Base-by-base conservation (phyloP, 1,140 invertebrate species). In the Mactra quadrangularis region DNA sequence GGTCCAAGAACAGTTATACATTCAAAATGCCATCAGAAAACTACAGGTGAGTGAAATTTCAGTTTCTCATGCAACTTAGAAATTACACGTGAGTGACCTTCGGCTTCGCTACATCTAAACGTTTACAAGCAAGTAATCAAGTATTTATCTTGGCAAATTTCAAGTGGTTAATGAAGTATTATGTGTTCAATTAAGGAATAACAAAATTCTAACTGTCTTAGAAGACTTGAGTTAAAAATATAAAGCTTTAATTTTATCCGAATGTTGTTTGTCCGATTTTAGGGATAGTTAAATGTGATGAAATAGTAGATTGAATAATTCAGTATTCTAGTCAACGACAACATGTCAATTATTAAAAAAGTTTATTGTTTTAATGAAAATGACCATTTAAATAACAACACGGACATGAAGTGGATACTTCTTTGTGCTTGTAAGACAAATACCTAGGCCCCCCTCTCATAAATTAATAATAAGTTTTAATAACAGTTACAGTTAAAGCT, bases 1-100 rank as follows among this genome's bases (percentile, higher is more conserved):
- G 0, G 76, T 52, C 4, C 52, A 78, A 57, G 45, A 78, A 68
- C 60, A 78, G 47, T 38, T 78, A 3, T 50, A 78, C 19, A 25
- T 78, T 19, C 41, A 78, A 22, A 22, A 53, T 15, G 33, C 41
- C 29, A 78, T 50, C n/a, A 50, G 64, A 68, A 78, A 78, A 25
- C 55, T 78, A 27, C 76, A 78, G 50, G 76, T 78, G 64, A 1
- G 25, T 31, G 17, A 15, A 35, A 70, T 9, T 9, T 25, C 31
- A 11, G 15, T n/a, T 0, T 33, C 15, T 66, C 2, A 31, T 3
- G 6, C 13, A 19, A 19, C 7, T 0, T 11, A 41, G 31, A n/a
- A 38, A 45, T 50, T 55, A 6, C 47, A 13, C 3, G 25, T 9
- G 4, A 29, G 1, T 55, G 25, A 74, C 45, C 45, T 55, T 35